phyloP scores from a whole-genome alignment of 2,888 invertebrate species.

The Agapostemon virescens region DNA sequence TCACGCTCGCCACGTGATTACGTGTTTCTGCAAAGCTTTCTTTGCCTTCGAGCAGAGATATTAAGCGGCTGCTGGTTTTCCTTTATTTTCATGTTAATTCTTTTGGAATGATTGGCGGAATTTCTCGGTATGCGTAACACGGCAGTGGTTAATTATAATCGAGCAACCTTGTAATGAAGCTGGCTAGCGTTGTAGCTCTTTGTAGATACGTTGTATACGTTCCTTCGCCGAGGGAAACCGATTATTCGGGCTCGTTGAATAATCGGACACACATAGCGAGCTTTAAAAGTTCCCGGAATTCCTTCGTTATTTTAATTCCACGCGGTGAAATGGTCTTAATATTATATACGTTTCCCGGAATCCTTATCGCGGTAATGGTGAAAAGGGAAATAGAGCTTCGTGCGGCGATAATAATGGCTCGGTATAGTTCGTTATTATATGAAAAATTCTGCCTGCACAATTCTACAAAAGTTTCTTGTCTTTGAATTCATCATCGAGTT shows the following conservation, averaged over 20 bases:
- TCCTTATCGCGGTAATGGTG: neutral
- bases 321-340: neutral
- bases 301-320: neutral
- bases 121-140: slow-evolving; percentile 6
- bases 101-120: neutral
- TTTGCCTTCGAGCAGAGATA: slow-evolving; percentile 1
- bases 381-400: neutral
- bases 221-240: neutral
- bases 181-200: neutral
- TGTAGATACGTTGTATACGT: neutral
- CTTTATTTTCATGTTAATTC: slow-evolving; percentile 9
- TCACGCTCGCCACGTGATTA: slow-evolving; percentile 31
- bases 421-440: neutral
- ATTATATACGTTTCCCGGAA: slow-evolving; percentile 3
- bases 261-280: neutral
- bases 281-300: neutral
- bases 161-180: slow-evolving; percentile 6
- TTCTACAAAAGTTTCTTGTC: neutral
- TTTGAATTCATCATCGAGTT: neutral
- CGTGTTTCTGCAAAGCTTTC: slow-evolving; percentile 30
- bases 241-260: neutral
- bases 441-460: neutral
- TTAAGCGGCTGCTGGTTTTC: neutral
- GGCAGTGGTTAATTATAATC: slow-evolving; percentile 12
- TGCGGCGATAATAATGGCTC: neutral